phyloP scores from a whole-genome alignment of 37 sponge, comb jelly and placozoan genomes.

The Chondrosia reniformis region DNA sequence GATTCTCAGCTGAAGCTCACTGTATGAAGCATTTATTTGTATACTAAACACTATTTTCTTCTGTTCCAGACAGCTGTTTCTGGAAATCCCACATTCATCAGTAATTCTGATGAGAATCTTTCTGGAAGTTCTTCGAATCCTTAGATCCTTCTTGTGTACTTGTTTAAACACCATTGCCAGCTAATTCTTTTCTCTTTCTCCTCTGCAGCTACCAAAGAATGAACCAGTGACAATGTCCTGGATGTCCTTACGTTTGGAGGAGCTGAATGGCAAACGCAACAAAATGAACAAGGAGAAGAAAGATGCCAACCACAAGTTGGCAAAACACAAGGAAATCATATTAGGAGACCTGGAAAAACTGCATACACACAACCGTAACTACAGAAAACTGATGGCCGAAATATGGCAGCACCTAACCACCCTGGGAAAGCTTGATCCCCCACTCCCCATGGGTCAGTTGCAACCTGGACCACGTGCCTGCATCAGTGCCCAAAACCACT shows the following conservation, averaged over 20 bases:
- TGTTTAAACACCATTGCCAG: too few species aligned
- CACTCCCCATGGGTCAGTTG: constrained; percentile 52
- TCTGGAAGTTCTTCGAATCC: too few species aligned
- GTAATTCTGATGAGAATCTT: too few species aligned
- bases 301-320: constrained; percentile 46
- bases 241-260: constrained; percentile 59
- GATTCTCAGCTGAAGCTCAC: too few species aligned
- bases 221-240: constrained; percentile 69
- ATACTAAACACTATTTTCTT: too few species aligned
- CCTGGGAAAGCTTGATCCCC: constrained; percentile 74
- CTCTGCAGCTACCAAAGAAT: constrained; percentile 56
- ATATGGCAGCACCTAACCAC: constrained; percentile 77
- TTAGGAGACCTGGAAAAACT: constrained; percentile 81
- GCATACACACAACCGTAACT: constrained; percentile 48
- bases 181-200: background rate
- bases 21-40: too few species aligned
- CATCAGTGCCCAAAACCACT: constrained; percentile 66
- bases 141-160: too few species aligned
- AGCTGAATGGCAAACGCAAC: constrained; percentile 27
- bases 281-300: constrained; percentile 54
- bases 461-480: constrained; percentile 76
- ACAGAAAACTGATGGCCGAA: constrained; percentile 73
- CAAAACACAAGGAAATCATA: constrained; percentile 63
- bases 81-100: too few species aligned
- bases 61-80: too few species aligned